Evolutionary conservation across 2,113 vertebrate species (phyloP), one percentile per base, ranked within the genome.

Genomic region (Rhipidura dahli): DNA sequence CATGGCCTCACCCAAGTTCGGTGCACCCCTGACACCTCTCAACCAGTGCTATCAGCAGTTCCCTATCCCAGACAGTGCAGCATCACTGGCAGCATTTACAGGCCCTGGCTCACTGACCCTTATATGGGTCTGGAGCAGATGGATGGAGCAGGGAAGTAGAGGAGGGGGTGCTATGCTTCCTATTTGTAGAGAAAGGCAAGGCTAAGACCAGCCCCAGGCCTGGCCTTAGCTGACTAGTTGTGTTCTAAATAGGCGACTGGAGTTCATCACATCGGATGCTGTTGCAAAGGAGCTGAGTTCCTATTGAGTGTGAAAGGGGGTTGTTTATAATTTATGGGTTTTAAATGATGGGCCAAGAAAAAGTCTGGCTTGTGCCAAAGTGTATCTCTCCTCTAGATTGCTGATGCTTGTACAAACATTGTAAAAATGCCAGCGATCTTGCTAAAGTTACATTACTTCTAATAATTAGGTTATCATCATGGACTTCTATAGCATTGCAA

Each of bases 291-390:
- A 98, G 97, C 97, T 95, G 98, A 98, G 98, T 98, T 98, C 97
- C 98, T 97, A 96, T 95, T 97, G 97, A 98, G 98, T 95, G 97
- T 98, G 98, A 98, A 98, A 98, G 98, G 97, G 94, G 97, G 89
- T 97, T 98, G 97, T 98, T 98, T 98, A 98, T 99, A 99, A 99
- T 99, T 99, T 98, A 99, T 98, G 98, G 97, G 97, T 97, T 99
- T 98, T 98, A 99, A 99, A 99, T 98, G 98, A 97, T 97, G 98
- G 98, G 98, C 98, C 98, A 98, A 98, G 98, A 98, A 97, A 98
- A 98, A 98, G 97, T 98, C 98, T 98, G 97, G 95, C 97, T 93
- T 98, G 97, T 98, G 94, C 95, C 95, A 95, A 98, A 97, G 95
- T 93, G 94, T 94, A 94, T 97, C 96, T 93, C 92, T 97, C 87